Percentiles rank a stretch among this genome's conserved stretches.
Evolutionary conservation across 2,888 invertebrate species (phyloP).

Genomic region (Phorcus lineatus): DNA sequence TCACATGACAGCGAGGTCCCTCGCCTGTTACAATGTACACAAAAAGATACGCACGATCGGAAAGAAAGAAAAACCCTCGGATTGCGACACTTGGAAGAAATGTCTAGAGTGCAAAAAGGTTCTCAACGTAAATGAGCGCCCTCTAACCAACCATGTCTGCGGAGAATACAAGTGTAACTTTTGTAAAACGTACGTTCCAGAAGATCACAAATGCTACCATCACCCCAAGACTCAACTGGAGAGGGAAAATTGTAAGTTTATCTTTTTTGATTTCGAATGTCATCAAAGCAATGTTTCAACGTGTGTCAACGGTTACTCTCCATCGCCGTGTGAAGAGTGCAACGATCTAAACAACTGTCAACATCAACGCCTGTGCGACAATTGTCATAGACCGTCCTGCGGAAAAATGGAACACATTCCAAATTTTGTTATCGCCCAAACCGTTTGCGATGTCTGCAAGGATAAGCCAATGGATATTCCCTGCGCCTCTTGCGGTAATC

Average conservation of each 20-base stretch:
- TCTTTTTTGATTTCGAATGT: background rate
- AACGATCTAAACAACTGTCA: background rate
- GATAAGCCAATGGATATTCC: background rate
- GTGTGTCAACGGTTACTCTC: background rate
- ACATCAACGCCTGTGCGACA: background rate
- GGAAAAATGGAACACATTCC: background rate
- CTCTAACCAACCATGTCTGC: background rate
- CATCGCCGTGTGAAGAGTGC: background rate
- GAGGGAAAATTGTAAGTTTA: background rate
- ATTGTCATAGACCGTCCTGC: background rate
- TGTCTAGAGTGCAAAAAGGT: background rate
- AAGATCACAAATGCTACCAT: background rate
- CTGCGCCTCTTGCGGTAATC: background rate
- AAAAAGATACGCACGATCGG: background rate
- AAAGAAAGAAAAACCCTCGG: background rate
- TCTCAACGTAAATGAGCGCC: background rate
- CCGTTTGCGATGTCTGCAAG: background rate
- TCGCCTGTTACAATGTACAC: background rate
- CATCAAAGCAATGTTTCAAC: background rate
- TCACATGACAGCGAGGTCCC: background rate
- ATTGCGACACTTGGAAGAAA: background rate
- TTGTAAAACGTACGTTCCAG: background rate
- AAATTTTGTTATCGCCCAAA: background rate
- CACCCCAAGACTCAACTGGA: background rate
- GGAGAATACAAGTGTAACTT: background rate